Evolutionary conservation across 2,797 vertebrate species (phyloP), one percentile per base, ranked within the genome.

Genomic region (Hirundo rustica): DNA sequence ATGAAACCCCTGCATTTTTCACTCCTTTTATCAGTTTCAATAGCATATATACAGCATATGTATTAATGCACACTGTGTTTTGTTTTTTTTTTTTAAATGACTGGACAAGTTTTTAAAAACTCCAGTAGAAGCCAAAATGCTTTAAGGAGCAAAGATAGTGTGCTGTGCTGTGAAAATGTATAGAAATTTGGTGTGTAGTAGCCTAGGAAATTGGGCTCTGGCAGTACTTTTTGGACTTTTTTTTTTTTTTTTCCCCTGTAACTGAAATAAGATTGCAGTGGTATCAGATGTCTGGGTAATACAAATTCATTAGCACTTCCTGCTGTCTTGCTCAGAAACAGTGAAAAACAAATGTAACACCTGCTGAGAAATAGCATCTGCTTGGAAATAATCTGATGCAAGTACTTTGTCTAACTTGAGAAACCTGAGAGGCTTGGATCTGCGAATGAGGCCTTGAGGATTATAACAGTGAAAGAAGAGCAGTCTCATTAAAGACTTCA

Each of bases 301-400:
- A 96, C 74, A 93, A 96, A 97, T 97, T 97, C 95, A 94, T 95
- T 96, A 96, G 91, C 84, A 85, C 88, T 96, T 97, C 97, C 97
- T 95, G 96, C 95, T 93, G 88, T 79, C 95, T 96, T 96, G 94
- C 96, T 85, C 89, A 95, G 96, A 96, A 97, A 96, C 86, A 93
- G 93, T 95, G 96, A 91, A 97, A 97, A 97, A 97, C 95, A 96
- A 97, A 97, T 96, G 96, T 95, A 97, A 95, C 95, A 95, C 96
- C 96, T 96, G 96, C 96, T 97, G 97, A 96, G 97, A 97, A 97
- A 87, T 60, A 96, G 94, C 97, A 97, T 97, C 97, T 98, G 96
- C 93, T 96, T 95, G 92, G 93, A 97, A 96, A 97, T 96, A 95
- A 96, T 97, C 94, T 95, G 92, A 95, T 96, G 92, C 86, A 89